These are phyloP conservation scores for Salarias fasciatus DNA, from an alignment of 2,797 vertebrate genomes.

Conservation along the genomic window DNA sequence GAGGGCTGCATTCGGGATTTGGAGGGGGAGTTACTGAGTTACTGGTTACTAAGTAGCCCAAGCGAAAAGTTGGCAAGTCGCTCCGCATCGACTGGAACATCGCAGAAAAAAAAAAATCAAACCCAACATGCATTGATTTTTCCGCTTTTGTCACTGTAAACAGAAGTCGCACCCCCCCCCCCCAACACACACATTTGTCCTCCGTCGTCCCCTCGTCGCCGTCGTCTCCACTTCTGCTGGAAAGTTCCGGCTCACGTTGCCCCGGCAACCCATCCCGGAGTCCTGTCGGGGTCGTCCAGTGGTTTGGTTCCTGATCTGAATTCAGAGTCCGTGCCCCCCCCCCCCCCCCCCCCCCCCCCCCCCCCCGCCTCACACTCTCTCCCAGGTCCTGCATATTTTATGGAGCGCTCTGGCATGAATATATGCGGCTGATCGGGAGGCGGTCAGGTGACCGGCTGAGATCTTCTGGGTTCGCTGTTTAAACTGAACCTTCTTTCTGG, in stretches of 20 bases:
- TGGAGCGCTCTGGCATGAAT: slow-evolving; percentile 25
- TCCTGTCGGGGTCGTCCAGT: slow-evolving; percentile 68
- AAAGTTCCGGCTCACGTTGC: slow-evolving; percentile 65
- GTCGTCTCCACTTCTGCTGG: slow-evolving; percentile 44
- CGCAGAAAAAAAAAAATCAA: slow-evolving; percentile 38
- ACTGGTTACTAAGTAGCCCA: slow-evolving; percentile 40
- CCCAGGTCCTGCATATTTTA: slow-evolving; percentile 55
- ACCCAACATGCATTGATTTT: slow-evolving; percentile 53
- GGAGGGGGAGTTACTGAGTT: neutral
- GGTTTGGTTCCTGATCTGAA: slow-evolving; percentile 62
- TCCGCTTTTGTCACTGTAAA: slow-evolving; percentile 38
- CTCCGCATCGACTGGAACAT: slow-evolving; percentile 28
- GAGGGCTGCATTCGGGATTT: no score
- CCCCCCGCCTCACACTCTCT: slow-evolving; percentile 16
- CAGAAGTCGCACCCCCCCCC: neutral
- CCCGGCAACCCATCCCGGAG: slow-evolving; percentile 65
- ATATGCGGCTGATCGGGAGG: slow-evolving; percentile 14
- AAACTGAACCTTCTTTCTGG: no score
- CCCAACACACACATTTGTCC: slow-evolving; percentile 15
- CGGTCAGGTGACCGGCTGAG: slow-evolving; percentile 15
- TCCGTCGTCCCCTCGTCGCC: neutral
- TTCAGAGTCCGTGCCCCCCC: slow-evolving; percentile 47
- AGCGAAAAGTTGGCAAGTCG: slow-evolving; percentile 29
- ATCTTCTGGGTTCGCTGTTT: no score
- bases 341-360: slow-evolving; percentile 17